A percentile compares a stretch with the other conserved stretches of the same genome.
Conservation (phyloP, 2,888 invertebrate genomes). For the Latrodectus elegans region DNA sequence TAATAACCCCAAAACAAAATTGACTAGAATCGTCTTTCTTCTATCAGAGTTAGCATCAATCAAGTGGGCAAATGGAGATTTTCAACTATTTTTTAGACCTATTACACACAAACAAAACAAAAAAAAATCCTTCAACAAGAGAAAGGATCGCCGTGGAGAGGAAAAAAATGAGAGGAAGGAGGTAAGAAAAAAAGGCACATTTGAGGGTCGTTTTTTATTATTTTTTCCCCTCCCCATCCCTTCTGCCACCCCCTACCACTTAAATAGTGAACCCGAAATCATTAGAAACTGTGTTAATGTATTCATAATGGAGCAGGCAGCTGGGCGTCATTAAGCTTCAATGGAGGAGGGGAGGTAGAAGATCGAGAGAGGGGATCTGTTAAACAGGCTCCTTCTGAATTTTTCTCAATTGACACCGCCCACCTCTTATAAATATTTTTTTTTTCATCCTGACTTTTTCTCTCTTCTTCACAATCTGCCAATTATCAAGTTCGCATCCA, state of each 20-base stretch:
- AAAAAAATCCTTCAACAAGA: constrained; percentile 21
- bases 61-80: constrained; percentile 57
- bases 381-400: constrained; percentile 65
- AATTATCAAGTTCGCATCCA: constrained; percentile 11
- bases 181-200: constrained; percentile 38
- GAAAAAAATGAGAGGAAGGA: not conserved
- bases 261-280: constrained; percentile 54
- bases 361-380: constrained; percentile 41
- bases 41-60: constrained; percentile 66
- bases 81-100: constrained; percentile 43
- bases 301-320: constrained; percentile 68
- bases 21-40: constrained; percentile 47
- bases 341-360: constrained; percentile 12
- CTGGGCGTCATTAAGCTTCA: constrained; percentile 64
- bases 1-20: constrained; percentile 37
- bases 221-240: constrained; percentile 17
- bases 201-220: constrained; percentile 20
- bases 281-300: constrained; percentile 69
- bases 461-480: constrained; percentile 23
- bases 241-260: not conserved
- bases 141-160: not conserved
- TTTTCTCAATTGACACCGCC: constrained; percentile 62
- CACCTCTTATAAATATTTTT: constrained; percentile 39
- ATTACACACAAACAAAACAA: constrained; percentile 44
- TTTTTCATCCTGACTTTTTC: constrained; percentile 27